Percentiles rank a stretch among this genome's conserved stretches.
These are phyloP conservation scores for Congeria kusceri DNA, from an alignment of 2,888 invertebrate species.

Conservation along the genomic window DNA sequence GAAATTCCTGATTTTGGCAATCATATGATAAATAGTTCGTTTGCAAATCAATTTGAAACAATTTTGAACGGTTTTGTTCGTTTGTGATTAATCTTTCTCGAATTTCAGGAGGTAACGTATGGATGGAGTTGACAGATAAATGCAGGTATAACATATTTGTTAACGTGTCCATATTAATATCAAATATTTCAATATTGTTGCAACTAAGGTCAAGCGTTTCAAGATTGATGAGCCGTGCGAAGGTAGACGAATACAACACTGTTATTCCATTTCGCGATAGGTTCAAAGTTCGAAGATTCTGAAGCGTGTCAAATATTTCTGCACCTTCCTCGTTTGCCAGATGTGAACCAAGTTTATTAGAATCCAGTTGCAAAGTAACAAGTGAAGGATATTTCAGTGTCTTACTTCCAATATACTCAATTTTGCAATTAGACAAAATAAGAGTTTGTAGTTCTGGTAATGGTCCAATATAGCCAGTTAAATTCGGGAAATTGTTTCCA, in stretches of 20 bases:
- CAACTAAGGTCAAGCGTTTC: slow-evolving; percentile 31
- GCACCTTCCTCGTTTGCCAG: background rate
- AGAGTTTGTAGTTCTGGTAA: slow-evolving; percentile 24
- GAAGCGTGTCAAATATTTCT: slow-evolving; percentile 29
- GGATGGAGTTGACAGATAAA: slow-evolving; percentile 31
- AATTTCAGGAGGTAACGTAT: background rate
- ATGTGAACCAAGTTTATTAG: slow-evolving; percentile 33
- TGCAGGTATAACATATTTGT: slow-evolving; percentile 25
- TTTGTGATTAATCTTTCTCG: too few species aligned
- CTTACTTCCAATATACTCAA: background rate
- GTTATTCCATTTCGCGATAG: slow-evolving; percentile 33
- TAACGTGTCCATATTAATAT: slow-evolving; percentile 7
- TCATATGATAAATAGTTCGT: slow-evolving; percentile 27
- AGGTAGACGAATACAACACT: background rate
- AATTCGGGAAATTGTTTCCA: slow-evolving; percentile 22
- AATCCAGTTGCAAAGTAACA: slow-evolving; percentile 22
- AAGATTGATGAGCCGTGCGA: background rate
- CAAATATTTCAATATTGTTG: slow-evolving; percentile 30
- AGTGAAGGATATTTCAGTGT: slow-evolving; percentile 20
- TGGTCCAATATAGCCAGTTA: slow-evolving; percentile 26
- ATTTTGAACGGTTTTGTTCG: too few species aligned
- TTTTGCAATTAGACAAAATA: slow-evolving; percentile 36
- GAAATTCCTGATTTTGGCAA: slow-evolving; percentile 29
- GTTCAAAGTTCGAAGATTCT: slow-evolving; percentile 26
- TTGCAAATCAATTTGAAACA: slow-evolving; percentile 31